Percentiles rank a stretch among this genome's conserved stretches.
Evolutionary conservation across 2,113 vertebrate species (phyloP).

Genomic region (Orientallactaga bullata): DNA sequence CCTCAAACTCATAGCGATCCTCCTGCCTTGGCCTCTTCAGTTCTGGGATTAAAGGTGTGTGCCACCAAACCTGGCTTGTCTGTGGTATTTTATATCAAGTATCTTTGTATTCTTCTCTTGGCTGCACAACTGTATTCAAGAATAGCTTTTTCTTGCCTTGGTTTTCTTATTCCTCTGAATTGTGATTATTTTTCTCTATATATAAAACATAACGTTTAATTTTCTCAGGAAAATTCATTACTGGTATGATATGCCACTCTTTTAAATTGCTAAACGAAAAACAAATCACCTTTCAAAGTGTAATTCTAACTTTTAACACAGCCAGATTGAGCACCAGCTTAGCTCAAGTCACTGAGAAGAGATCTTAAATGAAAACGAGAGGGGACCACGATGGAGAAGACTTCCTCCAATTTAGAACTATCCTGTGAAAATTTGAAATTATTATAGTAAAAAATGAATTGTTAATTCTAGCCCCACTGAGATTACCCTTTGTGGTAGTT

Average conservation of each 20-base stretch:
- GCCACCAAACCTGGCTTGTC: too few species aligned
- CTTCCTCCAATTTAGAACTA: neutral
- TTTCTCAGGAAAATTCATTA: neutral
- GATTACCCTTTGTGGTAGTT: neutral
- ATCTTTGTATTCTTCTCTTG: neutral
- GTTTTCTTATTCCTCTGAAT: conserved; percentile 17
- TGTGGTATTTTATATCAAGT: conserved; percentile 13
- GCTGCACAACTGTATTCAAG: neutral
- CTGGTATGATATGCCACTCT: neutral
- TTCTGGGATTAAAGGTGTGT: too few species aligned
- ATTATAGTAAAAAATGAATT: neutral
- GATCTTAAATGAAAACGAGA: neutral
- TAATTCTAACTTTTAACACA: neutral
- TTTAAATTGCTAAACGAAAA: neutral
- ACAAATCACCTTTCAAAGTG: neutral
- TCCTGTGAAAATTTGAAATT: conserved; percentile 11
- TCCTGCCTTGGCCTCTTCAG: too few species aligned
- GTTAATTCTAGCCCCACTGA: conserved; percentile 15
- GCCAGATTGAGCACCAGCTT: neutral
- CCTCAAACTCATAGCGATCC: too few species aligned
- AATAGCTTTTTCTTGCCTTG: neutral
- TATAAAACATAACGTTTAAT: neutral
- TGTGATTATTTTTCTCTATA: neutral
- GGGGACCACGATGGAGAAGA: neutral
- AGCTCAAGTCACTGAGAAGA: neutral